Evolutionary conservation across 2,113 vertebrate genomes (phyloP).

Genomic region (Paracanthobrama guichenoti): DNA sequence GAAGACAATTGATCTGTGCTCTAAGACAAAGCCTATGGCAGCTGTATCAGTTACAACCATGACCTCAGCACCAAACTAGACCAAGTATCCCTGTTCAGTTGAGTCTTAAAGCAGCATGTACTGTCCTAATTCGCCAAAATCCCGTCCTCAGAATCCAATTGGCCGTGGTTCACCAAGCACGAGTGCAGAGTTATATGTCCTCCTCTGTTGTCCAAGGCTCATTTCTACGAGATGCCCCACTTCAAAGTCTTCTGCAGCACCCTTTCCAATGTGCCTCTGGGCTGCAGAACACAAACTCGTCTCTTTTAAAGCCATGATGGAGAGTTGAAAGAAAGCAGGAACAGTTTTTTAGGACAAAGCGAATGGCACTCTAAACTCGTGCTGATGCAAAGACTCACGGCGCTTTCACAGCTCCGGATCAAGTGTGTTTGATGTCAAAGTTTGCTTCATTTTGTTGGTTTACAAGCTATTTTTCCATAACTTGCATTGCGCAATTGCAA

Average conservation of each 20-base stretch:
- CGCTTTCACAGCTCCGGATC: neutral
- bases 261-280: neutral
- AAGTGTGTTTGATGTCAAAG: constrained; percentile 1
- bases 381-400: neutral
- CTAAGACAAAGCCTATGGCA: neutral
- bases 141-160: neutral
- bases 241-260: neutral
- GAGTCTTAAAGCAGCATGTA: neutral
- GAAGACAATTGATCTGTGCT: constrained; percentile 21
- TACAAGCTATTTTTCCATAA: neutral
- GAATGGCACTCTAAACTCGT: neutral
- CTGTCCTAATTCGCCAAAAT: constrained; percentile 13
- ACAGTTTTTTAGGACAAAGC: neutral
- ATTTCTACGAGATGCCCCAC: neutral
- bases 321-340: neutral
- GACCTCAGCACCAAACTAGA: constrained; percentile 2
- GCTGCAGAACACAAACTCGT: neutral
- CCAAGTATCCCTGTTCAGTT: neutral
- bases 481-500: neutral
- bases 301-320: neutral
- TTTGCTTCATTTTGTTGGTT: neutral
- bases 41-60: neutral
- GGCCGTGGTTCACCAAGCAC: neutral
- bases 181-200: neutral
- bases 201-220: neutral